Base-by-base conservation (phyloP, 1,140 invertebrate species). In the Heliconius eleuchia region DNA sequence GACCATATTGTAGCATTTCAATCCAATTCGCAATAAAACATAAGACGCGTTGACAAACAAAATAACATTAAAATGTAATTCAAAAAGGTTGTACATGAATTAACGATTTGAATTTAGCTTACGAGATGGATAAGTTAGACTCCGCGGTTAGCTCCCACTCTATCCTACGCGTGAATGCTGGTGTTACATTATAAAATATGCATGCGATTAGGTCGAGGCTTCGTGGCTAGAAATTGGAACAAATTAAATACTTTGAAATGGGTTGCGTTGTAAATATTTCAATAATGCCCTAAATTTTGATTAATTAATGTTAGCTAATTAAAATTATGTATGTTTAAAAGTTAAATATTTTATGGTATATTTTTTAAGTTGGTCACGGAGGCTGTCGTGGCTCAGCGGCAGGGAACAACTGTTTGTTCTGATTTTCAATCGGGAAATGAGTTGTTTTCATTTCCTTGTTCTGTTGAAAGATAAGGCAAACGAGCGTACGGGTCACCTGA, bases 121-220 rank as follows among this genome's bases (percentile, higher is more conserved):
- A 27, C 27, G 23, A 16, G 27, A 7, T 11, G 23, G 11, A 9
- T 27, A 27, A 57, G 57, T 66, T 74, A 46, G 42, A 75, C 71
- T 71, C 55, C 71, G 78, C n/a, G 78, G 78, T 79, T 79, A 75
- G 39, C 39, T 79, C 73, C 60, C 46, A 70, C 55, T 42, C 78
- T 75, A 72, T 79, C 71, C 37, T 55, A 75, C 66, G 71, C 73
- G 73, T 37, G 27, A 74, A 71, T 60, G 71, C 50, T 52, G 60
- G 78, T 46, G 78, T 74, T 60, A 79, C 57, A 23, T 79, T 75
- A 75, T 79, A 57, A 46, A 79, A 75, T 79, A 79, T 79, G 78
- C 60, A 79, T 52, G 34, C 46, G 78, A 66, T 73, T 46, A 23
- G 73, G 42, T 23, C 78, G 73, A n/a, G 70, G 30, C 77, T 71